Base-by-base conservation (phyloP, 2,888 invertebrate genomes). In the Pammene fasciana region DNA sequence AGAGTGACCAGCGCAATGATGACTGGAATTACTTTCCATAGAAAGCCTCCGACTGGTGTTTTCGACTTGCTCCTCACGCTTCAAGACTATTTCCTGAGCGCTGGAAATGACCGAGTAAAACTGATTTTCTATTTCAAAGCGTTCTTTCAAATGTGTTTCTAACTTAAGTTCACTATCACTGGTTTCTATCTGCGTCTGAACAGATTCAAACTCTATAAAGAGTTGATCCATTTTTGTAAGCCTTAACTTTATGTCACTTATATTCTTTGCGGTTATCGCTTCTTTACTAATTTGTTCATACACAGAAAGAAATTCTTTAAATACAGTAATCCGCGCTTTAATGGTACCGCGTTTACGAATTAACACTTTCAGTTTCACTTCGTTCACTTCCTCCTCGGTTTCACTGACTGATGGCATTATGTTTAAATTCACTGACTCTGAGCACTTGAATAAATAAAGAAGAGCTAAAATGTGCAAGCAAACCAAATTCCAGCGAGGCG, bases 381-480 rank as follows among this genome's bases (percentile, higher is more conserved):
- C 52, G 52, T 26, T 26, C 52, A 18, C 10, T 26, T 26, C 52
- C 26, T 11, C 26, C 26, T 8, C 18, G 11, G 9, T 18, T 10
- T 52, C 13, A 52, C n/a, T n/a, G n/a, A n/a, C n/a, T n/a, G n/a
- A n/a, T n/a, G n/a, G n/a, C n/a, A n/a, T n/a, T n/a, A n/a, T 26
- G 18, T 11, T 16, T 50, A 26, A 26, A 5, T 26, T 26, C 18
- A 52, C 26, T 26, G 18, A 11, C 6, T 16, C 4, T 9, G 4
- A 8, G 26, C 52, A 10, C 52, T 10, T 26, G 5, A 50, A 50
- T 18, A 52, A 52, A n/a, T n/a, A 10, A 8, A 57, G 11, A 57
- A 43, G 43, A 11, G 57, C 43, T 57, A 57, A 57, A 16, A 59
- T 59, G 59, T 59, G 59, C 59, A 59, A 45, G 59, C 45, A 45